Percentiles rank a stretch among this genome's conserved stretches.
Conservation (phyloP, 2,113 vertebrate species). For the Carollia perspicillata region DNA sequence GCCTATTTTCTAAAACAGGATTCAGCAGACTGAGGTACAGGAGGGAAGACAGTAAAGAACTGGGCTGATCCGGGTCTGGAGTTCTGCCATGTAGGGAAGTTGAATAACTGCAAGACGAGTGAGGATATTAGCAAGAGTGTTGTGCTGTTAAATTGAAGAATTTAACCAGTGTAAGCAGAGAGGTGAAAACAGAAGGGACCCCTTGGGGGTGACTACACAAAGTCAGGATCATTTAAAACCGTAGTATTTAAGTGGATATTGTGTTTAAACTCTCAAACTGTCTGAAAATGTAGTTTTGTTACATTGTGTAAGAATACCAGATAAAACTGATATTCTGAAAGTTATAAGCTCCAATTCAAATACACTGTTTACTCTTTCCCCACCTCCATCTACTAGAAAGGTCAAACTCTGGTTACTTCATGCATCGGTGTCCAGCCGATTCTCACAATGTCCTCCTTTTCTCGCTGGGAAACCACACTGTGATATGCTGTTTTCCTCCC, state of each 20-base stretch:
- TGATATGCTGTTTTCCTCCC: neutral
- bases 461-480: neutral
- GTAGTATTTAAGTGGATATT: neutral
- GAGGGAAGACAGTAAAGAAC: neutral
- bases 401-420: neutral
- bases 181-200: neutral
- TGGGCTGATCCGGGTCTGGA: neutral
- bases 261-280: neutral
- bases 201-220: neutral
- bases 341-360: neutral
- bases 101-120: neutral
- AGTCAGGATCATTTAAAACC: neutral
- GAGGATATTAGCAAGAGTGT: neutral
- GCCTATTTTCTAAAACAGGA: neutral
- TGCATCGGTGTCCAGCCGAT: neutral
- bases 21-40: neutral
- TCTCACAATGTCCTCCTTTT: neutral
- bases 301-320: neutral
- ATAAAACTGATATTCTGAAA: neutral
- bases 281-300: neutral
- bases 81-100: neutral
- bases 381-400: neutral
- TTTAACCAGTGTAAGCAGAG: neutral
- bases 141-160: neutral
- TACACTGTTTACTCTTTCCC: neutral